These are phyloP conservation scores for Chymomyza caudatula DNA, from an alignment of 2,888 invertebrate genomes.

Conservation along the genomic window DNA sequence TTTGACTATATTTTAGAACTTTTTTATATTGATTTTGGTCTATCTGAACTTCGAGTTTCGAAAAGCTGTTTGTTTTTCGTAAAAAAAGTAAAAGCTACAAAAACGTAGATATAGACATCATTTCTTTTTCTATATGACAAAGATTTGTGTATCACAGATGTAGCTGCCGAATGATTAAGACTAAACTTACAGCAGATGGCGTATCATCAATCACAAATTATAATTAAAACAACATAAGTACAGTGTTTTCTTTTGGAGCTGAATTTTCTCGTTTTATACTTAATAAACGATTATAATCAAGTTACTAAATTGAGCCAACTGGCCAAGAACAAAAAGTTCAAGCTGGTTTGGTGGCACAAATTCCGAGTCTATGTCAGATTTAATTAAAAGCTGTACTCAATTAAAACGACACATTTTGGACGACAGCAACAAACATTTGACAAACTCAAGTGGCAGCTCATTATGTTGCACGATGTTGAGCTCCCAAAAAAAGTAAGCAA, in stretches of 20 bases:
- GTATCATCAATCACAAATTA: background rate
- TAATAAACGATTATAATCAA: background rate
- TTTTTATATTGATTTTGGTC: too few species aligned
- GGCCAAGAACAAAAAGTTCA: background rate
- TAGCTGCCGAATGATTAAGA: too few species aligned
- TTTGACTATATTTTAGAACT: too few species aligned
- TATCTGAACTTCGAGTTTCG: too few species aligned
- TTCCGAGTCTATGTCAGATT: background rate
- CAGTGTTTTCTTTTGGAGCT: background rate
- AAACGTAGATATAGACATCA: too few species aligned
- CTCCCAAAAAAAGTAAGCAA: background rate
- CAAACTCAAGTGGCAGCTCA: slow-evolving; percentile 3
- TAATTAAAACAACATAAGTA: background rate
- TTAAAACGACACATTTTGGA: slow-evolving; percentile 46
- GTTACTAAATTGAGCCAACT: background rate
- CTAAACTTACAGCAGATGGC: too few species aligned
- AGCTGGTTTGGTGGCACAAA: background rate
- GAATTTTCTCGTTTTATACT: background rate
- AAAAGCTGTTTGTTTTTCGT: too few species aligned
- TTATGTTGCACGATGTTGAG: background rate
- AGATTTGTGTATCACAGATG: too few species aligned
- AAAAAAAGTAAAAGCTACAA: too few species aligned
- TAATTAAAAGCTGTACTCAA: slow-evolving; percentile 11
- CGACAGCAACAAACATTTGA: slow-evolving; percentile 4
- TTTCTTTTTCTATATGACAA: too few species aligned